Conservation (phyloP, 53 echinoderm and acorn worm genomes). For the Mesocentrotus franciscanus region DNA sequence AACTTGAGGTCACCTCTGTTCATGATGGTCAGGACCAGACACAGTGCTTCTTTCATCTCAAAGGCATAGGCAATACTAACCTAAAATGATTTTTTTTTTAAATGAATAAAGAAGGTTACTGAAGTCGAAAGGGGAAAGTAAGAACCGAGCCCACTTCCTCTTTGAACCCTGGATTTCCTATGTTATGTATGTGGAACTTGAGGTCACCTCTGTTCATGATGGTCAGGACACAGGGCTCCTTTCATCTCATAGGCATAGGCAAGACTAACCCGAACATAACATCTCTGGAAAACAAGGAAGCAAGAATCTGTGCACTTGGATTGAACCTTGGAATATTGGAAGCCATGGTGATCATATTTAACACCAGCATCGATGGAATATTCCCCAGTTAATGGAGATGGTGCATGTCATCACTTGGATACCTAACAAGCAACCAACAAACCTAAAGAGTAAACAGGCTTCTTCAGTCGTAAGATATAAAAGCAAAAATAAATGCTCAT, state of each 20-base stretch:
- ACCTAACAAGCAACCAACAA: neutral
- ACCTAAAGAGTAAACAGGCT: neutral
- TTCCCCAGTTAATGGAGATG: neutral
- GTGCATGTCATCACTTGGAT: neutral
- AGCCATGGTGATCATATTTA: neutral
- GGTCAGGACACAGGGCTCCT: constrained; percentile 90
- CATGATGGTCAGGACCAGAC: constrained; percentile 96
- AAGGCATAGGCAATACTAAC: constrained; percentile 96
- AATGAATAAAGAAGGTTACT: neutral
- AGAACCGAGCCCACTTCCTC: constrained; percentile 83
- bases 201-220: constrained; percentile 83
- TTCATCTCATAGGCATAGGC: constrained; percentile 94
- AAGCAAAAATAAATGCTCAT: neutral
- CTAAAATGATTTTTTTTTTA: too few species aligned
- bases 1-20: constrained; percentile 97
- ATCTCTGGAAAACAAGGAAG: neutral
- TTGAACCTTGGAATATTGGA: neutral
- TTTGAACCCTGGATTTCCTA: too few species aligned
- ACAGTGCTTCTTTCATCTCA: constrained; percentile 93
- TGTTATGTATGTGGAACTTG: neutral
- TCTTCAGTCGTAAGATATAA: neutral
- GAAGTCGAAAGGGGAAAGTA: too few species aligned
- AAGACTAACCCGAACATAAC: constrained; percentile 82
- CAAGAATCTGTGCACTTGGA: neutral
- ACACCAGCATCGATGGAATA: neutral